Conservation (phyloP, 2,888 invertebrate species). For the Hydroisotoma schaefferi region DNA sequence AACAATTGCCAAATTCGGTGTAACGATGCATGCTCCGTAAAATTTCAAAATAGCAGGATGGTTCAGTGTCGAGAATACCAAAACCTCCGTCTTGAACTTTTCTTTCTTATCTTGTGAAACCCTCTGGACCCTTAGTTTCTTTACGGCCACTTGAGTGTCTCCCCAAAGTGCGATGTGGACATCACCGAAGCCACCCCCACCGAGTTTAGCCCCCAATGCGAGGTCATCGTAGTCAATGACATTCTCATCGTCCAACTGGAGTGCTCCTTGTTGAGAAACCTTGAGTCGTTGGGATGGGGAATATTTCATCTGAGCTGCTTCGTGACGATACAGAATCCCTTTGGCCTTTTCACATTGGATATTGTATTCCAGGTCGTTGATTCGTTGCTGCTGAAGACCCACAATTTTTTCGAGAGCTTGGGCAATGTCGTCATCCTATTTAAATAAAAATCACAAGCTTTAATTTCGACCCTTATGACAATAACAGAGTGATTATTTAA, state of each 20-base stretch:
- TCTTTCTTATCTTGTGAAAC: conserved; percentile 12
- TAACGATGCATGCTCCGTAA: conserved; percentile 6
- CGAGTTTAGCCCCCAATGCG: conserved; percentile 17
- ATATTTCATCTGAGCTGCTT: conserved; percentile 8
- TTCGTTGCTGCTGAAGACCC: not conserved
- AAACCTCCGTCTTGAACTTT: conserved; percentile 10
- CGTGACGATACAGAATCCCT: conserved; percentile 20
- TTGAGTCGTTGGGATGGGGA: too few relatives aligned
- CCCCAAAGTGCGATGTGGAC: conserved; percentile 16
- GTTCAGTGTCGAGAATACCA: conserved; percentile 6
- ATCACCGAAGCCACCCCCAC: conserved; percentile 20
- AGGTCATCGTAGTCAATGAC: conserved; percentile 12
- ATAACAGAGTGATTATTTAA: too few relatives aligned
- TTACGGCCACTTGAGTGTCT: conserved; percentile 10
- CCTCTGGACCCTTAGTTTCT: conserved; percentile 19
- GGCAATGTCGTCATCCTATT: conserved; percentile 7
- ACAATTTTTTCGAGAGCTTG: not conserved
- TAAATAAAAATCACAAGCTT: not conserved
- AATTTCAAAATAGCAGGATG: conserved; percentile 12
- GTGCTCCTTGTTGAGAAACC: too few relatives aligned
- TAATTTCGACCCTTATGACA: too few relatives aligned
- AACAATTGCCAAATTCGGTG: conserved; percentile 15
- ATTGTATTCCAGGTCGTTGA: not conserved
- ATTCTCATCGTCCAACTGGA: conserved; percentile 5
- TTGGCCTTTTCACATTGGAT: conserved; percentile 2